Base-by-base conservation (phyloP, 1,140 invertebrate species). In the Drosophila pectinifera region DNA sequence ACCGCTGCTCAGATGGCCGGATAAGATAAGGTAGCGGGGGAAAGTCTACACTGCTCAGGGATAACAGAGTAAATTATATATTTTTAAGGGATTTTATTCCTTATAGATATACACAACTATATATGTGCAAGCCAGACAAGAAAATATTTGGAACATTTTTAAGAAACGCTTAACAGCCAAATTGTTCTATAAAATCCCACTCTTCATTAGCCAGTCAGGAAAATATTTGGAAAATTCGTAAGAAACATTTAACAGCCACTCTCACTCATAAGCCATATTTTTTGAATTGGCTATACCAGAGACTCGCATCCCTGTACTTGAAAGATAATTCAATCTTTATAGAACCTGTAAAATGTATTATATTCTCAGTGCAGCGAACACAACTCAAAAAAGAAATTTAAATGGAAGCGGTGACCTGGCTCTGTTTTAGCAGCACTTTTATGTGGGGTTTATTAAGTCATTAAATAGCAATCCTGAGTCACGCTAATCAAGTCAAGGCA, bases 401-500 rank as follows among this genome's bases (percentile, higher is more conserved):
- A 59, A 43, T 18, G 26, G 26, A 31, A 59, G 5, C 24, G 24
- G 8, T 22, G 28, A 59, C 20, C 18, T 24, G 53, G 5, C 18
- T 14, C 16, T 18, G 26, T 14, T 43, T 43, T 24, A 45, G 13
- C 31, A n/a, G 3, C 28, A 14, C 18, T 36, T 70, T 58, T 36
- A 51, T 31, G 13, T 11, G 11, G 31, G 16, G 61, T 74, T 74
- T 74, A 74, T 74, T 22, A 43, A 39, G 20, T 51, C 58, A 56
- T 63, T 74, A 48, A 43, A 74, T 49, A 34, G 46, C 58, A 34
- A 36, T 22, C 16, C 36, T 34, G 24, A 63, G 57, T 55, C 48
- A 55, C 18, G 58, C 48, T 64, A 74, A 74, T 49, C 58, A 54
- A 74, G 46, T 43, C 20, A 14, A 20, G 6, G 20, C 36, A 31